Evolutionary conservation across 2,797 vertebrate genomes (phyloP), one percentile per base, ranked within the genome.

Genomic region (Phoeniculus purpureus): DNA sequence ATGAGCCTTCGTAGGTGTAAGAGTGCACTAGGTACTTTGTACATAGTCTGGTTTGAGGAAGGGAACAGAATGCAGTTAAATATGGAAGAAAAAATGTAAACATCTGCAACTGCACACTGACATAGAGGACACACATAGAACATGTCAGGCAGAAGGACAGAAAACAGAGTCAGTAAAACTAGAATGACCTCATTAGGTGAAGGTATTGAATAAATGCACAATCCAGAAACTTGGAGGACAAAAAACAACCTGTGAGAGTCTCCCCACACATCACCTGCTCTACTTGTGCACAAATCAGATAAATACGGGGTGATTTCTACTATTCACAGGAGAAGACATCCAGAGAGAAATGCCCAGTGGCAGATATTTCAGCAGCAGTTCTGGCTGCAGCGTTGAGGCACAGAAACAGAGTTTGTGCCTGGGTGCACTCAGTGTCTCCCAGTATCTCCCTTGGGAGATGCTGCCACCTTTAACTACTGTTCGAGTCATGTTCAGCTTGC

Each of bases 381-480:
- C 90, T 89, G 90, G 86, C 93, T 92, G 72, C 58, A 81, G 60
- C 4, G 13, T 12, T 62, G 70, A 64, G 87, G 81, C 81, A 86
- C 67, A 86, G 73, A 86, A 70, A 1, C 50, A 81, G 72, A 67
- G 68, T 81, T 78, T 94, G 75, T 94, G 90, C 90, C 75, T 85
- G 81, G 68, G 81, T 94, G 86, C 89, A 89, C 90, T 87, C 68
- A 87, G 75, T 18, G 10, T 12, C 79, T 92, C 84, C 75, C 68
- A 87, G 75, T 18, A 11, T 12, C 79, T 92, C 84, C 75, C 43
- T 15, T 80, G 73, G 76, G 92, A 94, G 75, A 34, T 10, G 34
- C 76, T 94, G 92, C 88, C 89, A 93, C 92, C 95, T 90, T 78
- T 75, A 75, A 54, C 27, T 26, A 81, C 65, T 68, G 55, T 78